Conservation (phyloP, 2,888 invertebrate genomes). For the Matsumyia berberina region DNA sequence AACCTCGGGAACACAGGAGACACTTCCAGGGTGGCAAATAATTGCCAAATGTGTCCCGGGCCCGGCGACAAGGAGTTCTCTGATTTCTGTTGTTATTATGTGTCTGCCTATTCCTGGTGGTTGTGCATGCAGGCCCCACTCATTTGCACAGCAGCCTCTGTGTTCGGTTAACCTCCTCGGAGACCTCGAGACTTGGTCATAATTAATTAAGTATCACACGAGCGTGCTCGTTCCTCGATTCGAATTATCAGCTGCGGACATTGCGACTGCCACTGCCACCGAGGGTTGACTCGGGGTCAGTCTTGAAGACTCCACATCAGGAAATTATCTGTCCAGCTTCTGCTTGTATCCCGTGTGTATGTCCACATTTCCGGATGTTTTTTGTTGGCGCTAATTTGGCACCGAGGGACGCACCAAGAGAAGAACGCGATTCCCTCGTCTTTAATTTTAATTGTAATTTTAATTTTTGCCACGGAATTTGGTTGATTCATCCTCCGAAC, state of each 20-base stretch:
- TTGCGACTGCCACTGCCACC: neutral
- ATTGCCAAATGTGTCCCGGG: constrained; percentile 75
- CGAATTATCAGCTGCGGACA: constrained; percentile 40
- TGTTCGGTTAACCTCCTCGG: constrained; percentile 65
- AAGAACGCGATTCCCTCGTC: constrained; percentile 33
- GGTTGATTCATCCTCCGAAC: constrained; percentile 61
- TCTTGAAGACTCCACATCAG: constrained; percentile 52
- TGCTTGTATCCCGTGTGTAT: constrained; percentile 41
- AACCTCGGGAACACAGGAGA: constrained; percentile 67
- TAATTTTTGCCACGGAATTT: constrained; percentile 70
- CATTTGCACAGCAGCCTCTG: constrained; percentile 63
- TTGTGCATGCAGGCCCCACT: constrained; percentile 36
- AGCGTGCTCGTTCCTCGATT: constrained; percentile 61
- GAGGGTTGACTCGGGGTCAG: constrained; percentile 64
- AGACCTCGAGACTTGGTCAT: constrained; percentile 66
- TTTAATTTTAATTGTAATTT: constrained; percentile 75
- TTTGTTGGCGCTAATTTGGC: constrained; percentile 47
- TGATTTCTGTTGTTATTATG: constrained; percentile 67
- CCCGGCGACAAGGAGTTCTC: constrained; percentile 67
- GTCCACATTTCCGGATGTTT: constrained; percentile 50
- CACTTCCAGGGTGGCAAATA: constrained; percentile 74
- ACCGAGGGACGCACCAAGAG: neutral
- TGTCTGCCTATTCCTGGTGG: constrained; percentile 58
- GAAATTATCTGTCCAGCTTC: constrained; percentile 70
- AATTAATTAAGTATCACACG: constrained; percentile 76